Base-by-base conservation (phyloP, 1,140 invertebrate species). In the Drosophila quadrilineata region DNA sequence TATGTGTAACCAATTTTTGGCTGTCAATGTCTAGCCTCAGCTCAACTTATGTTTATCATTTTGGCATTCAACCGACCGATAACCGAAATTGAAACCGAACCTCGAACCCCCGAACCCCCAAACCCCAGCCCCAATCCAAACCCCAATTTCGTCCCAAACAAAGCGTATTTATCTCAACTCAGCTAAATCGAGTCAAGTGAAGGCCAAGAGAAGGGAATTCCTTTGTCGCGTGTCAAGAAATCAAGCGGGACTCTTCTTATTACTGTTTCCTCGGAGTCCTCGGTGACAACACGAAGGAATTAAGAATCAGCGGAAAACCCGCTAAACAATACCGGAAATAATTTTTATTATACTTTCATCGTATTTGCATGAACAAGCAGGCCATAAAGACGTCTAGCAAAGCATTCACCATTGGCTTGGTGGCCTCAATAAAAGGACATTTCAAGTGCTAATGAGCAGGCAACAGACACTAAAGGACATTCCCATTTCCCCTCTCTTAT, bases 171-270 rank as follows among this genome's bases (percentile, higher is more conserved):
- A 82, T 82, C 77, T 77, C 57, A 60, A 50, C 50, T 64, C 48
- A 70, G 69, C 63, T 82, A 82, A 82, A 82, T 82, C 77, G n/a
- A n/a, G n/a, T n/a, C n/a, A n/a, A n/a, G n/a, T n/a, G n/a, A 84
- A 71, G 73, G 31, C 28, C 38, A 62, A 68, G 36, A 50, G 33
- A n/a, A n/a, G n/a, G n/a, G 38, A 31, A 26, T 26, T 19, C 48
- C 29, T 41, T 33, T 26, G 46, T 76, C 62, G 73, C 69, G 77
- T 84, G 77, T 75, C 73, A 66, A 48, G 58, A 64, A 84, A 82
- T 66, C 9, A 56, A 62, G 68, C 58, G 58, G 35, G 28, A 38
- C 38, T 41, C 66, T 64, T 65, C 57, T 48, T 31, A 24, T 41
- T 29, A 26, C 22, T 50, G 66, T 66, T 45, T 43, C n/a, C 36